Evolutionary conservation across 2,113 vertebrate species (phyloP), one percentile per base, ranked within the genome.

Genomic region (Melanerpes aurifrons): DNA sequence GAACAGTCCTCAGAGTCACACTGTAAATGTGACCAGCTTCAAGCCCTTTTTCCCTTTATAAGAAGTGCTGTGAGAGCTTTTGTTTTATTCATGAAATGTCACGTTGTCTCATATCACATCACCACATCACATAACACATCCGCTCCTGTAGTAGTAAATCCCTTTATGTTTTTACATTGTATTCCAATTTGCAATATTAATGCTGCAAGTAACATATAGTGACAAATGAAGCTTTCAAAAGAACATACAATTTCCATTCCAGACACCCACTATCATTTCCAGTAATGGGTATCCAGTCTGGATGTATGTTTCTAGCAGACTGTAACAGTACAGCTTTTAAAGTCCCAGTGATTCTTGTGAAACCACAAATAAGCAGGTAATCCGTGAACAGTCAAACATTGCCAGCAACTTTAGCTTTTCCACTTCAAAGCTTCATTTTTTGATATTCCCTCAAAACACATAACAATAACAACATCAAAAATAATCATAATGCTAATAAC

Each of bases 41-140:
- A 58, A 83, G 76, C 66, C 29, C 66, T 91, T 88, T 86, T 66
- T 28, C n/a, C n/a, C 76, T 28, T 77, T 77, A n/a, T 45, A 87
- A 93, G 72, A 58, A 94, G 58, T 50, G 69, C 76, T 69, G 62
- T 43, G 82, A 91, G 76, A 91, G 69, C 87, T 94, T 89, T 75
- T 93, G 90, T 88, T 95, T 96, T 93, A 94, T 90, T 93, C 90
- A 95, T 86, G 80, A 86, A 67, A 92, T 66, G 93, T 86, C 87
- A 83, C 9, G 0, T 56, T 94, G 86, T 91, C 85, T 86, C 48
- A 82, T 78, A 93, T 68, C 92, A 80, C 93, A 82, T 81, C 92
- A 82, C 83, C 82, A 72, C 76, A 95, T 95, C 94, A 93, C 81
- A 2, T 75, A 93, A 92, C 93, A 90, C 94, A 76, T 91, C 63